Conservation (phyloP, 1,140 invertebrate genomes). For the Drosophila trapezifrons region DNA sequence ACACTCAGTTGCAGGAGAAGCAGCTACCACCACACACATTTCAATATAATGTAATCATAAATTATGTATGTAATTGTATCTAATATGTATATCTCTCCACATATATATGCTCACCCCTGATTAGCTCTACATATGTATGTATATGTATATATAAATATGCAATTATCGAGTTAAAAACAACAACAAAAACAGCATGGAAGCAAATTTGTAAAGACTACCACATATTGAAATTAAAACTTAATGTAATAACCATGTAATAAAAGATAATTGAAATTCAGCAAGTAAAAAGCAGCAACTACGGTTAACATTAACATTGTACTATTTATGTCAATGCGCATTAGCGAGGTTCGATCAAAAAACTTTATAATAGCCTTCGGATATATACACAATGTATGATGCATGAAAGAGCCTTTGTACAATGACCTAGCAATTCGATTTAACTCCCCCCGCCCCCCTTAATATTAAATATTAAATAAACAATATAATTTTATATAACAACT, state of each 20-base stretch:
- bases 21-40: slow-evolving; percentile 18
- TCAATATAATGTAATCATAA: slow-evolving; percentile 53
- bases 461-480: slow-evolving; percentile 20
- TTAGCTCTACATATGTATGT: slow-evolving; percentile 62
- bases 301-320: slow-evolving; percentile 52
- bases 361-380: slow-evolving; percentile 2
- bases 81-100: slow-evolving; percentile 49
- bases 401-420: slow-evolving; percentile 41
- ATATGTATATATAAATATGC: slow-evolving; percentile 57
- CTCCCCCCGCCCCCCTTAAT: slow-evolving; percentile 25
- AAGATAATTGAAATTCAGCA: slow-evolving; percentile 38
- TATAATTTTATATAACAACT: slow-evolving; percentile 41
- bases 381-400: slow-evolving; percentile 10
- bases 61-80: slow-evolving; percentile 49
- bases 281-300: slow-evolving; percentile 38
- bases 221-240: slow-evolving; percentile 50
- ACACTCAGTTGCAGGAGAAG: slow-evolving; percentile 5
- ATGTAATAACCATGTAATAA: slow-evolving; percentile 42
- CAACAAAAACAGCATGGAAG: slow-evolving; percentile 24
- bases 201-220: slow-evolving; percentile 58
- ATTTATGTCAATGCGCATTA: slow-evolving; percentile 18
- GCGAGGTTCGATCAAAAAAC: slow-evolving; percentile 2
- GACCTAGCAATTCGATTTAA: slow-evolving; percentile 22
- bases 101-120: slow-evolving; percentile 52
- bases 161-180: slow-evolving; percentile 38